These are phyloP conservation scores for Perithous albicinctus DNA, from an alignment of 2,888 invertebrate species.

Conservation along the genomic window DNA sequence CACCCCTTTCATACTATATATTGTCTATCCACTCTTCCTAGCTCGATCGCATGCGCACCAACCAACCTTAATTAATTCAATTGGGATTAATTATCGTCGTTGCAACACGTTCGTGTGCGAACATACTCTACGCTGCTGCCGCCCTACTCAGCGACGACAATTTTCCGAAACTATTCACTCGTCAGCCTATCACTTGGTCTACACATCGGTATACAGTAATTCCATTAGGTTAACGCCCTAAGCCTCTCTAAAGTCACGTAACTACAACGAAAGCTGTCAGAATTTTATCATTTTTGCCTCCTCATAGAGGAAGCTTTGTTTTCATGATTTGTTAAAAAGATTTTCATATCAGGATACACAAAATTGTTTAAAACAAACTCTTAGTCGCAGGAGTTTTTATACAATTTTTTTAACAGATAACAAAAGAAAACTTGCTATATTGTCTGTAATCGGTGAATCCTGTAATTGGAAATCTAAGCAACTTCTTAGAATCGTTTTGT, in stretches of 20 bases:
- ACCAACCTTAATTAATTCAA: conserved; percentile 75
- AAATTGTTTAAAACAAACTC: no score
- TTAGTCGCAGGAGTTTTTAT: no score
- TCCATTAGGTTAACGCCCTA: conserved; percentile 52
- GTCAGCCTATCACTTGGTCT: conserved; percentile 4
- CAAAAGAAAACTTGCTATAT: no score
- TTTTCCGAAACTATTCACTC: conserved; percentile 55
- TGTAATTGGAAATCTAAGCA: no score
- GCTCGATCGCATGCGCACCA: conserved; percentile 59
- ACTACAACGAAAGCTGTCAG: conserved; percentile 29
- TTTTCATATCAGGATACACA: no score
- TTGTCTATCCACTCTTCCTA: conserved; percentile 17
- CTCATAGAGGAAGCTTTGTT: background rate
- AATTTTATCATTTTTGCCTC: background rate
- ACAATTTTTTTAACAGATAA: no score
- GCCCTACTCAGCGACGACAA: conserved; percentile 39
- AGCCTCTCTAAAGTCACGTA: conserved; percentile 40
- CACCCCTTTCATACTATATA: conserved; percentile 46
- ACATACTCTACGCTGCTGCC: conserved; percentile 48
- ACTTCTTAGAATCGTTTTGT: background rate
- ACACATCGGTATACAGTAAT: conserved; percentile 40
- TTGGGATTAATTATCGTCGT: conserved; percentile 74
- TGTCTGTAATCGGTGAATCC: no score
- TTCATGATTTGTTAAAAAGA: background rate
- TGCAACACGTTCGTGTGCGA: conserved; percentile 56